Evolutionary conservation across 2,113 vertebrate genomes (phyloP).

Genomic region (Pyxicephalus adspersus): DNA sequence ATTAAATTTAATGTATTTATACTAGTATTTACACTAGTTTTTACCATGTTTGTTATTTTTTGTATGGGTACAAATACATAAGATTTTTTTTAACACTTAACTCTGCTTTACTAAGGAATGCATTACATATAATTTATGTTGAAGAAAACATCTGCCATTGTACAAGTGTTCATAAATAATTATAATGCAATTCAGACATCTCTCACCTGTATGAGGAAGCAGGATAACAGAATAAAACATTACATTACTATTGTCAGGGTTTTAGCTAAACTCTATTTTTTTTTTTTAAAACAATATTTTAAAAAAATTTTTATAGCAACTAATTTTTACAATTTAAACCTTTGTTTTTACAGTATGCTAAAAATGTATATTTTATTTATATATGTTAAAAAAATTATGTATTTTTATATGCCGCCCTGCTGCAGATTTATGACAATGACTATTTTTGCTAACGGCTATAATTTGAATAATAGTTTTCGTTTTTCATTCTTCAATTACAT

Average conservation of each 20-base stretch:
- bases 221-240: constrained; percentile 5
- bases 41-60: too few species aligned
- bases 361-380: too few species aligned
- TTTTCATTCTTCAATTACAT: too few species aligned
- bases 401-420: not conserved
- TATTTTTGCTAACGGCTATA: too few species aligned
- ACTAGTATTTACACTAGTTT: too few species aligned
- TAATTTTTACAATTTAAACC: not conserved
- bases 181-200: constrained; percentile 1
- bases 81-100: too few species aligned
- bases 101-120: too few species aligned
- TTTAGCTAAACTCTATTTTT: not conserved
- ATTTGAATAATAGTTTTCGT: too few species aligned
- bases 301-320: not conserved
- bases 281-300: not conserved
- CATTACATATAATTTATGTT: not conserved
- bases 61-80: too few species aligned
- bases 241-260: constrained; percentile 5
- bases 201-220: not conserved
- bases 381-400: too few species aligned
- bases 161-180: not conserved
- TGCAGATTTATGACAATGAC: too few species aligned
- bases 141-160: not conserved
- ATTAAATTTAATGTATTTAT: too few species aligned
- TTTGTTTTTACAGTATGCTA: not conserved